Percentiles rank a stretch among this genome's conserved stretches.
These are phyloP conservation scores for Diarsia rubi DNA, from an alignment of 2,888 invertebrate genomes.

Conservation along the genomic window DNA sequence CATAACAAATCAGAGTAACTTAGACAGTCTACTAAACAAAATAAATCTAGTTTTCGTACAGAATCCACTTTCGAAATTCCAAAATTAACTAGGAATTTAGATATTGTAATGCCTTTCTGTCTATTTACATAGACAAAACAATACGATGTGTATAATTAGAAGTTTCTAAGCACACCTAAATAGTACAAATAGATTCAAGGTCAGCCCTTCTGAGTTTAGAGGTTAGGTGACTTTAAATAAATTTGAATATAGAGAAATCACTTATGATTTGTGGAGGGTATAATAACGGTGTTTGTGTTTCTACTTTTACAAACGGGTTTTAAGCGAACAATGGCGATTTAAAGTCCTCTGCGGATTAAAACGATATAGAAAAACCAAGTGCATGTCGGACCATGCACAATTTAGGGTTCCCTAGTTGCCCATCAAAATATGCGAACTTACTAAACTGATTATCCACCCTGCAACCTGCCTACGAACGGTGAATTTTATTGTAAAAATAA, in stretches of 20 bases:
- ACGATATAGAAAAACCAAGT: too few species aligned
- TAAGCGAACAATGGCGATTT: too few species aligned
- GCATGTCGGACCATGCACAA: too few species aligned
- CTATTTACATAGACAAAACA: slow-evolving; percentile 25
- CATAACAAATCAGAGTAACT: too few species aligned
- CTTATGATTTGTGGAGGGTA: slow-evolving; percentile 10
- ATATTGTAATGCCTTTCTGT: neutral
- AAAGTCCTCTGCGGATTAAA: too few species aligned
- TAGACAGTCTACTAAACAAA: neutral
- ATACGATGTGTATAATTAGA: slow-evolving; percentile 2
- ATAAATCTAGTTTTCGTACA: neutral
- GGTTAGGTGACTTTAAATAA: slow-evolving; percentile 22
- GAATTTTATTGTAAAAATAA: too few species aligned
- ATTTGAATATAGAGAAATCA: slow-evolving; percentile 33
- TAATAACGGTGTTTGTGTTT: neutral
- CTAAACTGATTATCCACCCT: too few species aligned
- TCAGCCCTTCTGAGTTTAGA: slow-evolving; percentile 21
- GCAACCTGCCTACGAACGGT: too few species aligned
- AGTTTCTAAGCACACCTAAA: neutral
- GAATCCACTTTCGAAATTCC: slow-evolving; percentile 15
- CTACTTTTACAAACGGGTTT: too few species aligned
- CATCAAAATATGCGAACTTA: too few species aligned
- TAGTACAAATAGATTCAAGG: neutral
- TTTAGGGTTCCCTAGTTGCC: too few species aligned
- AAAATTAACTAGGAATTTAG: neutral